A percentile compares a stretch with the other conserved stretches of the same genome.
Evolutionary conservation across 2,113 vertebrate genomes (phyloP).

Genomic region (Pangasianodon hypophthalmus): DNA sequence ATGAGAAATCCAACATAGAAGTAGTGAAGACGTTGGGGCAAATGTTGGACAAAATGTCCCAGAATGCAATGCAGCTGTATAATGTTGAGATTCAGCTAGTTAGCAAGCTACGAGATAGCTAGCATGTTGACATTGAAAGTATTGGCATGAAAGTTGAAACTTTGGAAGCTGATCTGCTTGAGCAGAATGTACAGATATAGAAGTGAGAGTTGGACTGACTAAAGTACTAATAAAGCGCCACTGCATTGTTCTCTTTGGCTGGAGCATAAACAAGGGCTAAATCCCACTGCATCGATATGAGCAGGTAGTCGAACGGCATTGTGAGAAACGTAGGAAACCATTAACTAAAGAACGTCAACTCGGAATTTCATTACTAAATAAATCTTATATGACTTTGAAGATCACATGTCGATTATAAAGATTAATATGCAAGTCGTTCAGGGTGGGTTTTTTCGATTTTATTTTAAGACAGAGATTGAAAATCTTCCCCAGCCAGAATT

Average conservation of each 20-base stretch:
- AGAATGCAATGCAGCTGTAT: background rate
- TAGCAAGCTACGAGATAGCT: too few relatives aligned
- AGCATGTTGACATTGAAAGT: too few relatives aligned
- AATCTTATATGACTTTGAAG: background rate
- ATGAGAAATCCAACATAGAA: background rate
- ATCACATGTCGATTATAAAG: too few relatives aligned
- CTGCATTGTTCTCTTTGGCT: background rate
- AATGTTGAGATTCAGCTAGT: background rate
- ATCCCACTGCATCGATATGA: background rate
- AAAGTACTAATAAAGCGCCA: background rate
- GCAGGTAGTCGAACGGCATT: background rate
- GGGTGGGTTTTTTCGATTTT: background rate
- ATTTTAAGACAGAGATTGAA: slow-evolving; percentile 1
- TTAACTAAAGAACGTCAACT: background rate
- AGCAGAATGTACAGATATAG: too few relatives aligned
- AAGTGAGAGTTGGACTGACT: too few relatives aligned
- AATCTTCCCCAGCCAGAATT: slow-evolving; percentile 41
- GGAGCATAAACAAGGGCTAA: background rate
- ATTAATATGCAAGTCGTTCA: background rate
- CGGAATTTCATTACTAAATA: background rate
- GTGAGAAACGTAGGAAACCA: background rate
- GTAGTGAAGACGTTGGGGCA: background rate
- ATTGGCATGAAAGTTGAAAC: too few relatives aligned
- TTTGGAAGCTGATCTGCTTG: too few relatives aligned
- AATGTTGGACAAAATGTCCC: background rate